Conservation (phyloP, 2,113 vertebrate genomes). For the Amia ocellicauda region DNA sequence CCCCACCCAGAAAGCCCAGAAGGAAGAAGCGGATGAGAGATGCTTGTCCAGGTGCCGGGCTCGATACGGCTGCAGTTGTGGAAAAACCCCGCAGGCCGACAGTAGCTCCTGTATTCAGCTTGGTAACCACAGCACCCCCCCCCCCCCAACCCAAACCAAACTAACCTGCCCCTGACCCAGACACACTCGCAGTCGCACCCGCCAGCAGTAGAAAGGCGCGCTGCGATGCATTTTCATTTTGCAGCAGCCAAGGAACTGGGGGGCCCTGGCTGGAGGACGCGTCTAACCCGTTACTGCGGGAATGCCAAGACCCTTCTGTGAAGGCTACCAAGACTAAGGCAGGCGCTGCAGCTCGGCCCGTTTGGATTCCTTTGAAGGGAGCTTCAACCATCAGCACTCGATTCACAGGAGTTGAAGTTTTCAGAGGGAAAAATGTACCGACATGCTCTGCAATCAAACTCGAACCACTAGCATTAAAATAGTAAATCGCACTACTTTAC, state of each 20-base stretch:
- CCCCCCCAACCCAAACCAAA: conserved; percentile 66
- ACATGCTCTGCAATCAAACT: too few species aligned
- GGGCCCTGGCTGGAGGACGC: too few species aligned
- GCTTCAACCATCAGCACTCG: conserved; percentile 40
- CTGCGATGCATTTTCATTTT: neutral
- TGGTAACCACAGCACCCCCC: conserved; percentile 37
- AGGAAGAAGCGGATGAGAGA: conserved; percentile 31
- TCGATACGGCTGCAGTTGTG: too few species aligned
- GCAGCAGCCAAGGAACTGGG: neutral
- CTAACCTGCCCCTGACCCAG: conserved; percentile 63
- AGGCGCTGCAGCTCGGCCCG: conserved; percentile 8
- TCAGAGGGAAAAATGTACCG: too few species aligned
- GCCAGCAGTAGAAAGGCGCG: too few species aligned
- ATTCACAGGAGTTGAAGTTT: too few species aligned
- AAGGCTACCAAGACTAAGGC: too few species aligned
- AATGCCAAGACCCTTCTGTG: too few species aligned
- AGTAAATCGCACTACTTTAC: too few species aligned
- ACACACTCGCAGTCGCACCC: conserved; percentile 28
- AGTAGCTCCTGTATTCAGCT: conserved; percentile 56
- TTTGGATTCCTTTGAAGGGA: conserved; percentile 30
- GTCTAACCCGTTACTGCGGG: too few species aligned
- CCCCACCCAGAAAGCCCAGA: neutral
- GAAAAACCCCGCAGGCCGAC: conserved; percentile 27
- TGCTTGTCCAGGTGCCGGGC: conserved; percentile 41
- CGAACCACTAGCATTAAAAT: too few species aligned